Conservation (phyloP, 2,113 vertebrate genomes). For the Sceloporus undulatus region DNA sequence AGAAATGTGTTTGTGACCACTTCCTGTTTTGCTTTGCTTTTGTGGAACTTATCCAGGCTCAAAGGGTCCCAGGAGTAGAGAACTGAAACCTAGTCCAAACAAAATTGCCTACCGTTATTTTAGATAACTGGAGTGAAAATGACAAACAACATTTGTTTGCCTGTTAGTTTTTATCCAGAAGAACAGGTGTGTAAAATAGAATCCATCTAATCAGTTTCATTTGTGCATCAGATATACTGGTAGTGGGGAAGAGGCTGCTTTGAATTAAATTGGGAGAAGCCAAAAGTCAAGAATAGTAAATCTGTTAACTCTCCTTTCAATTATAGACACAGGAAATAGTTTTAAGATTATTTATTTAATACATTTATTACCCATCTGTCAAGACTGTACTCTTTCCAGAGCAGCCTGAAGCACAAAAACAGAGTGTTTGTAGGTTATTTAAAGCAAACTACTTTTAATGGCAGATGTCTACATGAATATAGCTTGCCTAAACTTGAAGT, state of each 20-base stretch:
- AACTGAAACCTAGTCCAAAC: too few species aligned
- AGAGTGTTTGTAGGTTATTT: neutral
- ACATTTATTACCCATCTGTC: neutral
- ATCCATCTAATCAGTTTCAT: conserved; percentile 1
- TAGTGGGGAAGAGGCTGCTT: too few species aligned
- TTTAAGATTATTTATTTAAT: neutral
- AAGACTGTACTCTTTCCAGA: neutral
- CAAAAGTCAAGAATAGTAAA: neutral
- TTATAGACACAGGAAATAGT: too few species aligned
- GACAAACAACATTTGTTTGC: accelerated
- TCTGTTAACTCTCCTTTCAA: neutral
- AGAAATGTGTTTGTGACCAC: too few species aligned
- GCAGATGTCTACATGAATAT: neutral
- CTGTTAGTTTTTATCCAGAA: conserved; percentile 8
- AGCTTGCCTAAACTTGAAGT: neutral
- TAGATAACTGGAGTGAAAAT: neutral
- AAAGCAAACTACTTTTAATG: neutral
- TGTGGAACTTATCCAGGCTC: too few species aligned
- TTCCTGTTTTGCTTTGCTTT: too few species aligned
- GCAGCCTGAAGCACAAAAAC: neutral
- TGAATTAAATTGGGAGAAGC: conserved; percentile 6
- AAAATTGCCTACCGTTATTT: neutral
- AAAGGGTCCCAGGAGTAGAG: too few species aligned
- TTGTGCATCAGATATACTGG: conserved; percentile 12
- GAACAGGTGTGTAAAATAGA: neutral